phyloP scores from a whole-genome alignment of 2,113 vertebrate species.

The Podilymbus podiceps region DNA sequence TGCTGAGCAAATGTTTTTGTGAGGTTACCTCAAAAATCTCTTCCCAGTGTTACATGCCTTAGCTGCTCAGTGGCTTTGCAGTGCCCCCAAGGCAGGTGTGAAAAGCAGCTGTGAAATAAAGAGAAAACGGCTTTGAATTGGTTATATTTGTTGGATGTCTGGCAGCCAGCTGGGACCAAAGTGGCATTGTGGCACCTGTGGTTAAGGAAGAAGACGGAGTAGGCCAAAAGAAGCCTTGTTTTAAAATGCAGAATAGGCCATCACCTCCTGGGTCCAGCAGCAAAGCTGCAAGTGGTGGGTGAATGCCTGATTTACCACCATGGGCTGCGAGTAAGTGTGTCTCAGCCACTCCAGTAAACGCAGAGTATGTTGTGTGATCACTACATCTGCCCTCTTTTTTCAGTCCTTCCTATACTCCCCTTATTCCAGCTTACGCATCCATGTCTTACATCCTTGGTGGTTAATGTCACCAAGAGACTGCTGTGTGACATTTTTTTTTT shows the following conservation, averaged over 20 bases:
- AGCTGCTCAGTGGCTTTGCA: background rate
- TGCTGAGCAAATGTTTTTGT: background rate
- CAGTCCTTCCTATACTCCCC: background rate
- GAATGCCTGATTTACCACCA: background rate
- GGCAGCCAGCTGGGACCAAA: background rate
- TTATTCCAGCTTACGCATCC: background rate
- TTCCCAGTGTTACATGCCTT: background rate
- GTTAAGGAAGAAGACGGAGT: background rate
- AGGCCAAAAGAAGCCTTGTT: background rate
- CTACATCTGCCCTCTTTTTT: background rate
- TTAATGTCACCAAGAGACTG: background rate
- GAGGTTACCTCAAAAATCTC: background rate
- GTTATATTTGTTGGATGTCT: background rate
- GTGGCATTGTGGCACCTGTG: no score
- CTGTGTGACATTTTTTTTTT: background rate
- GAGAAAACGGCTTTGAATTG: background rate
- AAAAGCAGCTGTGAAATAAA: background rate
- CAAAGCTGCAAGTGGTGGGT: background rate
- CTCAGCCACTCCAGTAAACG: background rate
- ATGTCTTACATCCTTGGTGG: background rate
- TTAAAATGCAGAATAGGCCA: background rate
- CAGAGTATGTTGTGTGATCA: background rate
- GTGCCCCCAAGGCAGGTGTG: background rate
- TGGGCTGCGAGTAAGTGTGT: rapidly evolving
- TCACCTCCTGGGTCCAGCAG: background rate